Evolutionary conservation across 2,888 invertebrate species (phyloP).

Genomic region (Mimas tiliae): DNA sequence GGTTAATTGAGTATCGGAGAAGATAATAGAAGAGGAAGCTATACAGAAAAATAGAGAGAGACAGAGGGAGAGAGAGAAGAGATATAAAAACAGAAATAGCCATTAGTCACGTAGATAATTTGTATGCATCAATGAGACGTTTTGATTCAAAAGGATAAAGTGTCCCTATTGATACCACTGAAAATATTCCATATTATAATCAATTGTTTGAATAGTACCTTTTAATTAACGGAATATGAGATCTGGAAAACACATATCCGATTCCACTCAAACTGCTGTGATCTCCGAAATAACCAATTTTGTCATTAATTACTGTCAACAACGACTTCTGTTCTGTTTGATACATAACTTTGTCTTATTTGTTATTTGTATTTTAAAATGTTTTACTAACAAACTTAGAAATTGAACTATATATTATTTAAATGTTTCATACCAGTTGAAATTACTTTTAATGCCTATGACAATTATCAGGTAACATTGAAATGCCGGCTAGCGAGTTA

Average conservation of each 20-base stretch:
- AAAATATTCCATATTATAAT: background rate
- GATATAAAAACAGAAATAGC: too few relatives aligned
- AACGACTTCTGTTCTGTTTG: slow-evolving; percentile 33
- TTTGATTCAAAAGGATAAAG: too few relatives aligned
- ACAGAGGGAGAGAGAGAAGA: too few relatives aligned
- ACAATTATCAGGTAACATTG: background rate
- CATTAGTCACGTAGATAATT: too few relatives aligned
- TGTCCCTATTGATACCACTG: background rate
- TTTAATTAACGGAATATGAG: slow-evolving; percentile 52
- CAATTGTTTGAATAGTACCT: slow-evolving; percentile 50
- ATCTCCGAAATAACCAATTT: slow-evolving; percentile 65
- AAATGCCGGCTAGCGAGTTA: background rate
- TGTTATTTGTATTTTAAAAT: background rate
- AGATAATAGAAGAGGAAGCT: background rate
- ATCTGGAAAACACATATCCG: slow-evolving; percentile 60
- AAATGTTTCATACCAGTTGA: too few relatives aligned
- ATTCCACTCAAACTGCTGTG: slow-evolving; percentile 67
- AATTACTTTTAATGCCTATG: background rate
- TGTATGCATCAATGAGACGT: too few relatives aligned
- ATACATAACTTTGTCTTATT: background rate
- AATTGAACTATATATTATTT: too few relatives aligned
- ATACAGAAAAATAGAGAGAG: background rate
- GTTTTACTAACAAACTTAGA: background rate
- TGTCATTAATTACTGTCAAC: slow-evolving; percentile 46
- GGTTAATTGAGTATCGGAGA: slow-evolving; percentile 12